Evolutionary conservation across 2,888 invertebrate species (phyloP), one percentile per base, ranked within the genome.

Genomic region (Clepsis dumicolana): DNA sequence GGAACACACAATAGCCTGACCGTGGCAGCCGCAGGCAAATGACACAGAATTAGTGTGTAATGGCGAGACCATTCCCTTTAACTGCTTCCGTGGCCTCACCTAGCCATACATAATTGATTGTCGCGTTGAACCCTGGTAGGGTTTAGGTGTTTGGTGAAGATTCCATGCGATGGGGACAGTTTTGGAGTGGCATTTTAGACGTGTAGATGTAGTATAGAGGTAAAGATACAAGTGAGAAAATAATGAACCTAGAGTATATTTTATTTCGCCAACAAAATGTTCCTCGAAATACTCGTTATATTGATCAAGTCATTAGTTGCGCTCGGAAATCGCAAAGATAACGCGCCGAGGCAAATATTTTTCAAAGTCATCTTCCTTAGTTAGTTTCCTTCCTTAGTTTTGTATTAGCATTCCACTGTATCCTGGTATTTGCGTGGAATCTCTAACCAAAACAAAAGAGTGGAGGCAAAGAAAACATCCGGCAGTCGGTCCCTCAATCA

Each of bases 401-500:
- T 8, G 29, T 59, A 57, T 59, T 64, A 52, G 52, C 29, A 52
- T 63, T 68, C 62, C 50, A 57, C 16, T 67, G 50, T 50, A 67
- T 63, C 44, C 57, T 14, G 67, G 50, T 53, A 60, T 65, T 68
- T 57, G 52, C 63, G 24, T 52, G 52, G 59, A 63, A 68, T 68
- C 65, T 64, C 59, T 64, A 76, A 80, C 75, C 79, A 80, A 87
- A 88, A 86, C 83, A 86, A 85, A 85, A 81, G 79, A 80, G 77
- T 72, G 74, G 76, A 77, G 38, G 77, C 80, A 79, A 83, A 82
- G 79, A 79, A 83, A 80, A 81, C 82, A 84, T 81, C 82, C 73
- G 79, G 76, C 76, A 81, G 78, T 70, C 79, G 81, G 76, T 79
- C 85, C 88, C 85, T 77, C 71, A 78, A 91, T 93, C 91, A 87